Percentiles rank a stretch among this genome's conserved stretches.
phyloP scores from a whole-genome alignment of 2,113 vertebrate genomes.

The Verasper variegatus region DNA sequence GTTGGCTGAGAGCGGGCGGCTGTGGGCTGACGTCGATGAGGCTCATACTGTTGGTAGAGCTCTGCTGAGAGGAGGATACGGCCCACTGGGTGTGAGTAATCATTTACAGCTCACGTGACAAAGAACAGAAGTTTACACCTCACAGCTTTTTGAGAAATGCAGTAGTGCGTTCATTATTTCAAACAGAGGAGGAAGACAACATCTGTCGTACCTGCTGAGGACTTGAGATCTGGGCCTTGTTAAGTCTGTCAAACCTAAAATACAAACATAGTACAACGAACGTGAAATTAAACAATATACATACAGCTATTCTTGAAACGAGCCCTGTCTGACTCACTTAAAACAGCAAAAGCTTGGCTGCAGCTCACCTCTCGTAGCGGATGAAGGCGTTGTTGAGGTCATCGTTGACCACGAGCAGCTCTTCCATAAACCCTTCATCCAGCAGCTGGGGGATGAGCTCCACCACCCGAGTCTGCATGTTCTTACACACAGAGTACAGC shows the following conservation, averaged over 20 bases:
- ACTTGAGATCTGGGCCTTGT: slow-evolving; percentile 80
- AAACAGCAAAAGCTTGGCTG: not conserved
- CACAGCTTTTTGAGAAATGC: not conserved
- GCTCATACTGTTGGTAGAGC: slow-evolving; percentile 45
- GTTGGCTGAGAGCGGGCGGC: slow-evolving; percentile 65
- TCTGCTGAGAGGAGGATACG: slow-evolving; percentile 40
- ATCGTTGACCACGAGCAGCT: slow-evolving; percentile 93
- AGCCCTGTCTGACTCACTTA: not conserved
- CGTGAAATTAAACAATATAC: not conserved
- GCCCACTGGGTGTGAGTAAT: not conserved
- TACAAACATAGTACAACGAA: not conserved
- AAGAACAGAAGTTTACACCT: not conserved
- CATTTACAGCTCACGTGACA: not conserved
- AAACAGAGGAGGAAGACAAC: not conserved
- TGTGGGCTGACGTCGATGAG: slow-evolving; percentile 82
- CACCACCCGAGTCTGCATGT: slow-evolving; percentile 93
- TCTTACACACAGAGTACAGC: slow-evolving; percentile 85
- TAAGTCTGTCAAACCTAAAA: slow-evolving; percentile 91
- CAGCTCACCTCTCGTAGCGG: slow-evolving; percentile 87
- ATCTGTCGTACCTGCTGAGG: slow-evolving; percentile 61
- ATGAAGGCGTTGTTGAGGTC: slow-evolving; percentile 96
- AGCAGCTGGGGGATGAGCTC: slow-evolving; percentile 91
- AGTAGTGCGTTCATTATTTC: no score
- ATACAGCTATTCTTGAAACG: not conserved
- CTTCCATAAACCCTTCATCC: slow-evolving; percentile 90